These are phyloP conservation scores for Takifugu bimaculatus DNA, from an alignment of 2,113 vertebrate species.

Conservation along the genomic window DNA sequence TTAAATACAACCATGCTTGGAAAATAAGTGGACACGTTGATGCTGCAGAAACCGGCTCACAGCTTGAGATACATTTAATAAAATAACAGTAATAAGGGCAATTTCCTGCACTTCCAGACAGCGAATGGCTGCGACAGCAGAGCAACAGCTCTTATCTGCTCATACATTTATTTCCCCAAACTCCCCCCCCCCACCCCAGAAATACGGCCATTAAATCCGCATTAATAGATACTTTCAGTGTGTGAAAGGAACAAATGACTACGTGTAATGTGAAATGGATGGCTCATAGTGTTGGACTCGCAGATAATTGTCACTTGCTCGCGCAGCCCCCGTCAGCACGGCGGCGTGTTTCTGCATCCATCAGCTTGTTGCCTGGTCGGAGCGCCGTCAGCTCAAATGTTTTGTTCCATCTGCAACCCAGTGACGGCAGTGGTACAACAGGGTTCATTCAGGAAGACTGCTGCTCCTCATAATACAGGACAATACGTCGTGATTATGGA, in stretches of 20 bases:
- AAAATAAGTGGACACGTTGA: background rate
- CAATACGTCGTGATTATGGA: background rate
- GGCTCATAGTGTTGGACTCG: background rate
- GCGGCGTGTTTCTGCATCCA: background rate
- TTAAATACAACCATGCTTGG: background rate
- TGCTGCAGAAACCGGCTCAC: background rate
- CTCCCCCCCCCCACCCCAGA: background rate
- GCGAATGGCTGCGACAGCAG: background rate
- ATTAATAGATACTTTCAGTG: background rate
- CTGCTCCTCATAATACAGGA: background rate
- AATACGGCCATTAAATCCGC: background rate
- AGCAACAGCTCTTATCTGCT: background rate
- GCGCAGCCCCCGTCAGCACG: background rate
- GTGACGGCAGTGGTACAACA: background rate
- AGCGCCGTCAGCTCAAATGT: background rate
- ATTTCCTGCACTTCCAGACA: slow-evolving; percentile 9
- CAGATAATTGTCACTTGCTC: background rate
- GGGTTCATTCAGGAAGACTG: background rate
- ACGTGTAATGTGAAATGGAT: background rate
- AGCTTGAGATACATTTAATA: background rate
- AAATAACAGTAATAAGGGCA: background rate
- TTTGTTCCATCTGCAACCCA: background rate
- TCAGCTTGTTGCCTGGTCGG: background rate
- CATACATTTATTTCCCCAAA: background rate
- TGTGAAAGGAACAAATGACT: background rate